Evolutionary conservation across 2,113 vertebrate genomes (phyloP), one percentile per base, ranked within the genome.

Genomic region (Pyrgilauda ruficollis): DNA sequence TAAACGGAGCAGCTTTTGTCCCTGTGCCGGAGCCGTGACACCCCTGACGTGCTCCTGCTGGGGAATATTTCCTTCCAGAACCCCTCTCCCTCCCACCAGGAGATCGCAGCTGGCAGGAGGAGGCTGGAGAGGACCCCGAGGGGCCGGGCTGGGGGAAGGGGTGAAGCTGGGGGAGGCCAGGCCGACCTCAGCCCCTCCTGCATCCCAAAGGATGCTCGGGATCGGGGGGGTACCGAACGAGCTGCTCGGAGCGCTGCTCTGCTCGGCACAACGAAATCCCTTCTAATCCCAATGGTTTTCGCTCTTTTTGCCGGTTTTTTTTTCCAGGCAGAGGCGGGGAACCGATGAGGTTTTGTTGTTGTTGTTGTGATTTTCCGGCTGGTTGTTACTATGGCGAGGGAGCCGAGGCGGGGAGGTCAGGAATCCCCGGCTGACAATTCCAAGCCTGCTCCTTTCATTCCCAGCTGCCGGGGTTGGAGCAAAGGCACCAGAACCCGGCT

Each of bases 321-420:
- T 27, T 58, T 16, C 5, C 75, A 13, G 64, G 43, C 43, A 31
- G 74, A 69, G 49, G 49, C 58, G 15, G 66, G 56, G 81, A 82
- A 6, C 9, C 14, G 30, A 21, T 2, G 33, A 8, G 41, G n/a
- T 31, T 37, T 20, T 43, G 37, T n/a, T 56, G 67, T n/a, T 83
- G 53, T 43, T 50, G 56, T 73, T 75, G 37, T 73, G 46, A 13
- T 67, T 88, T 75, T 69, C 86, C 50, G 20, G 77, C 53, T 24
- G 72, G 66, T 77, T 88, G 95, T 97, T 95, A 47, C 94, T 68
- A 96, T 96, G 94, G 93, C 47, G 84, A 89, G 89, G 84, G 84
- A 93, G 31, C 83, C 47, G 23, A 62, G 56, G 78, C 55, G 53
- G 77, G 53, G 43, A 67, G 96, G 93, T 90, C 96, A 93, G 85